Evolutionary conservation across 2,888 invertebrate genomes (phyloP), one percentile per base, ranked within the genome.

Genomic region (Acleris laterana): DNA sequence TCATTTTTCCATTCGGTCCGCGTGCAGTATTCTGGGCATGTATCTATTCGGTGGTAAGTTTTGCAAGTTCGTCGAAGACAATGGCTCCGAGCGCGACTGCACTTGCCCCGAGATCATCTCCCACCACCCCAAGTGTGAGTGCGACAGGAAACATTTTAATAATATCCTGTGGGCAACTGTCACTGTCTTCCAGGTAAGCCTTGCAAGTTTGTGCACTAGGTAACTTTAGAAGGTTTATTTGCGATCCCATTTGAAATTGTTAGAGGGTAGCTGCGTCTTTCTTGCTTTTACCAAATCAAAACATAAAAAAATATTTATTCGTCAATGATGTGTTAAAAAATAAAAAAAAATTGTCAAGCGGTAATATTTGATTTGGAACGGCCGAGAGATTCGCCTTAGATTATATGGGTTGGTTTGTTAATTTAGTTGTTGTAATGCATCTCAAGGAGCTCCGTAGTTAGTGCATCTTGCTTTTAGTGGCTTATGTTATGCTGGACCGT

Each of bases 41-140:
- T 98, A 98, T 95, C 97, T 99, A 94, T 99, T 99, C 95, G 98
- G 98, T 94, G 98, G 98, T 96, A 98, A 98, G 96, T 98, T 99
- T 97, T 98, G 98, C 97, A 98, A 97, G 96, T 97, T 96, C 95
- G 95, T 96, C 94, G 97, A 98, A 94, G 96, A 96, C 90, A 94
- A 94, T 88, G 96, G 96, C 92, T 93, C 93, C 90, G 95, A 95
- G 93, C 95, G 96, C 89, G 97, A 97, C 94, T 99, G 99, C 94
- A 96, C 96, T 93, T 99, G 98, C 95, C 95, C 96, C 87, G 97
- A 97, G 95, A 97, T 97, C 93, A 95, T 96, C 90, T 96, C 96
- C 90, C 96, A 96, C 91, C 96, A 96, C 94, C 96, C 96, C 89
- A 94, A 96, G 93, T 98, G 98, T 94, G 96, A 97, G 93, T 98